These are phyloP conservation scores for Trachelus stipa DNA, from an alignment of 2,888 invertebrate species.

Conservation along the genomic window DNA sequence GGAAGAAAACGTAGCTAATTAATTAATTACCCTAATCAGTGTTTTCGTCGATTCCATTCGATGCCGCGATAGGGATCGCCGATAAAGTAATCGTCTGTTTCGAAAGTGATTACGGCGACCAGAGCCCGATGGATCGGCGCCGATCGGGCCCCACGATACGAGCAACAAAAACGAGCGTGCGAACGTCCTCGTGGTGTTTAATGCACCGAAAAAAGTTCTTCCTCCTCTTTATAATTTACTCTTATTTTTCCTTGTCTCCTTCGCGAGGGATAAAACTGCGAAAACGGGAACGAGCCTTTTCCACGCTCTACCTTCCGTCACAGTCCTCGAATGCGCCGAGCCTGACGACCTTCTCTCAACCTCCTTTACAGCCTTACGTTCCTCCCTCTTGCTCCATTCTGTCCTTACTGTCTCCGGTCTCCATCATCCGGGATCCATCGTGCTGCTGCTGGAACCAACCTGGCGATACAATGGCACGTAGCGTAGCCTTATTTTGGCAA, in stretches of 20 bases:
- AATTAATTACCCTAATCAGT: slow-evolving; percentile 4
- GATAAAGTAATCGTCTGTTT: neutral
- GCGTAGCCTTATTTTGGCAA: neutral
- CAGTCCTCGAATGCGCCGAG: neutral
- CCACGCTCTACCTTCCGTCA: neutral
- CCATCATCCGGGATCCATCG: neutral
- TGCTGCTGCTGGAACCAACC: neutral
- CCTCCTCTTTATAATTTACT: neutral
- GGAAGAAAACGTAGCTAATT: slow-evolving; percentile 2
- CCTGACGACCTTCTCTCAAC: neutral
- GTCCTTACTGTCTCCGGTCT: neutral
- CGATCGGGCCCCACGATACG: neutral
- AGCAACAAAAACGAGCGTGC: neutral
- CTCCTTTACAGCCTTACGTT: neutral
- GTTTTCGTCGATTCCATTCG: slow-evolving; percentile 2
- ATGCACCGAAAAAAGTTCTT: neutral
- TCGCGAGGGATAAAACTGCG: neutral
- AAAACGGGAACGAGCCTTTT: neutral
- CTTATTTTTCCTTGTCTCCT: neutral
- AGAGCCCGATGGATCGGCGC: neutral
- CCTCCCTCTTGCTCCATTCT: neutral
- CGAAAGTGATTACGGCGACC: neutral
- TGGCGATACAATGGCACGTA: neutral
- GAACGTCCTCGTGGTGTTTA: neutral
- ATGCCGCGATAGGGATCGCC: neutral